phyloP scores from a whole-genome alignment of 35 echinoderm and acorn worm species.

The Strongylocentrotus purpuratus region DNA sequence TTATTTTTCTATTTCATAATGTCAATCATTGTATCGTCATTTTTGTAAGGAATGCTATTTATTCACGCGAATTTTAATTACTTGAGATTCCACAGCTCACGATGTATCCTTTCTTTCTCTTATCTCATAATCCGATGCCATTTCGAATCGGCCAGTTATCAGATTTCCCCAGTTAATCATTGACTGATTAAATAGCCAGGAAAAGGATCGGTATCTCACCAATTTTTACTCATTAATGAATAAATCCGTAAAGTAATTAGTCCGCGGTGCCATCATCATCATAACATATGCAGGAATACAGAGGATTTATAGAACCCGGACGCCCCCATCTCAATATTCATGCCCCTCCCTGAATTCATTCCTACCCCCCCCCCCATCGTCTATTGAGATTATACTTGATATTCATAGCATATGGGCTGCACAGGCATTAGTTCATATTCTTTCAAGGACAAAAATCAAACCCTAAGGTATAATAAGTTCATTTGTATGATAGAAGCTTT shows the following conservation, averaged over 20 bases:
- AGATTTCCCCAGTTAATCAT: background rate
- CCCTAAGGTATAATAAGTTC: no score
- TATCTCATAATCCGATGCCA: background rate
- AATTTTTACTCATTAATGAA: conserved; percentile 12
- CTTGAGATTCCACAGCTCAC: background rate
- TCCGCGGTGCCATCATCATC: background rate
- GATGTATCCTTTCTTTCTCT: background rate
- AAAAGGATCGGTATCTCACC: background rate
- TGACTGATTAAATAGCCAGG: background rate
- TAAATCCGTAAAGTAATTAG: background rate
- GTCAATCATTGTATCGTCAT: no score
- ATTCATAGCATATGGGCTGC: no score
- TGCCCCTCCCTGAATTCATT: background rate
- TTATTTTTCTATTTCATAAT: no score
- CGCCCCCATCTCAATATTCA: background rate
- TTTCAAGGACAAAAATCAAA: no score
- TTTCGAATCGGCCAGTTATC: background rate
- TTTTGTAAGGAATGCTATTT: background rate
- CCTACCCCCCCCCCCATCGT: no score
- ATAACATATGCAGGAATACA: background rate
- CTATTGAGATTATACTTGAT: no score
- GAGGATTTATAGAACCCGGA: background rate
- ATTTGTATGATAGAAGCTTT: no score
- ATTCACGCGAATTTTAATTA: background rate
- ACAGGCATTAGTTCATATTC: no score